phyloP scores from a whole-genome alignment of 2,888 invertebrate species.

The Pegoplata infirma region DNA sequence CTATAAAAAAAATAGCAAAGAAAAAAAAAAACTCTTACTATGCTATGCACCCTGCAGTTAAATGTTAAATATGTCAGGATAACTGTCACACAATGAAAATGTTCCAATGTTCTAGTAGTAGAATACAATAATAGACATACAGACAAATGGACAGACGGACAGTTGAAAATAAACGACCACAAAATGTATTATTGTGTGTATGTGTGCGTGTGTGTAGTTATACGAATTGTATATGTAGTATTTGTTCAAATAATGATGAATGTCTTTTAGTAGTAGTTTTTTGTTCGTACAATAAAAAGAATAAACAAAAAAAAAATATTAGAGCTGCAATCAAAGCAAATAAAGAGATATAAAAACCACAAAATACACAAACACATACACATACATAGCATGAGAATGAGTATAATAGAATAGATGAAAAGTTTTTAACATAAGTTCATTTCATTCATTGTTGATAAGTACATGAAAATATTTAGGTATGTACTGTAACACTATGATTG shows the following conservation, averaged over 20 bases:
- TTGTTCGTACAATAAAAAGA: conserved; percentile 2
- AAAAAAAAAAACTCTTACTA: too few species aligned
- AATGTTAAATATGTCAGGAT: conserved; percentile 65
- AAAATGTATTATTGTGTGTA: conserved; percentile 40
- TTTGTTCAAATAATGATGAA: conserved; percentile 56
- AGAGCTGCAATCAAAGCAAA: background rate
- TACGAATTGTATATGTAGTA: too few species aligned
- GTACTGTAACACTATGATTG: background rate
- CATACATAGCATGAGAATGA: background rate
- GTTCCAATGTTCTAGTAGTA: too few species aligned
- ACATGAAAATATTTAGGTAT: background rate
- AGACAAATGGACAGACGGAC: background rate
- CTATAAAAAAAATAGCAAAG: conserved; percentile 35
- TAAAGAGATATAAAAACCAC: background rate
- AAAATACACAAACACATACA: background rate
- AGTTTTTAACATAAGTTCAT: background rate
- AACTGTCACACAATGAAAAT: conserved; percentile 62
- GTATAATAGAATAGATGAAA: background rate
- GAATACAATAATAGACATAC: background rate
- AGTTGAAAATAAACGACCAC: conserved; percentile 47
- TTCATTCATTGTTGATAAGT: background rate
- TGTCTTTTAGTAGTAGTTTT: conserved; percentile 34
- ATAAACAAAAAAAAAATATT: background rate
- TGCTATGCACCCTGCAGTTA: conserved; percentile 60
- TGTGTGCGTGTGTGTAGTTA: background rate